A percentile compares a stretch with the other conserved stretches of the same genome.
Conservation (phyloP, 2,113 vertebrate genomes). For the Nannobrachium achirus region DNA sequence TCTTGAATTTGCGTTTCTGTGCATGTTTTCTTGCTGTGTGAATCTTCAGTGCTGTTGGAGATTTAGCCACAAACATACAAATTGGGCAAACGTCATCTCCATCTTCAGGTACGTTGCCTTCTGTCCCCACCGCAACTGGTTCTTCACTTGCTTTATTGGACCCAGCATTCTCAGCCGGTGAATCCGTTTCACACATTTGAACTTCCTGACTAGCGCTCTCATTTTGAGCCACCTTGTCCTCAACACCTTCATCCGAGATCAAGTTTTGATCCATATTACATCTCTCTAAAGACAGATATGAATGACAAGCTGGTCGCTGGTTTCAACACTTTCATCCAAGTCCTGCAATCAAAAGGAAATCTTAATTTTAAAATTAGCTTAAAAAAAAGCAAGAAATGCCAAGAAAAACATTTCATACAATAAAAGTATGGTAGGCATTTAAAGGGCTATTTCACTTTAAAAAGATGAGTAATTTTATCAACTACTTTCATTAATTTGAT, state of each 20-base stretch:
- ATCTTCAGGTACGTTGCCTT: slow-evolving; percentile 9
- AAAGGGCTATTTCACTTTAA: too few relatives aligned
- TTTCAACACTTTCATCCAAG: slow-evolving; percentile 28
- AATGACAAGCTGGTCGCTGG: not conserved
- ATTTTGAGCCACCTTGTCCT: slow-evolving; percentile 53
- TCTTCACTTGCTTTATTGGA: slow-evolving; percentile 44
- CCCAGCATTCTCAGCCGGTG: slow-evolving; percentile 68
- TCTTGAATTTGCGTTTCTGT: slow-evolving; percentile 16
- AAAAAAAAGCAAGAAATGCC: not conserved
- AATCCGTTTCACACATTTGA: slow-evolving; percentile 54
- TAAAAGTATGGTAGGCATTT: too few relatives aligned
- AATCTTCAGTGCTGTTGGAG: slow-evolving; percentile 79
- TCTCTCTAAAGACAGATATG: slow-evolving; percentile 6
- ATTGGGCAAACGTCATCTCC: slow-evolving; percentile 55
- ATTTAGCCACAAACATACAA: slow-evolving; percentile 74
- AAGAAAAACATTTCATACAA: not conserved
- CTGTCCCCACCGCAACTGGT: not conserved
- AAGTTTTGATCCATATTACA: slow-evolving; percentile 61
- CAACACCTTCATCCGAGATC: slow-evolving; percentile 51
- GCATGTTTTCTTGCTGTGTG: slow-evolving; percentile 71
- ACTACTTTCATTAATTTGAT: too few relatives aligned
- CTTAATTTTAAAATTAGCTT: not conserved
- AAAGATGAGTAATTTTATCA: too few relatives aligned
- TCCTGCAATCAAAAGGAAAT: slow-evolving; percentile 26
- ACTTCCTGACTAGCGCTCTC: slow-evolving; percentile 42